phyloP scores from a whole-genome alignment of 1,140 invertebrate genomes.

The Archegozetes longisetosus region DNA sequence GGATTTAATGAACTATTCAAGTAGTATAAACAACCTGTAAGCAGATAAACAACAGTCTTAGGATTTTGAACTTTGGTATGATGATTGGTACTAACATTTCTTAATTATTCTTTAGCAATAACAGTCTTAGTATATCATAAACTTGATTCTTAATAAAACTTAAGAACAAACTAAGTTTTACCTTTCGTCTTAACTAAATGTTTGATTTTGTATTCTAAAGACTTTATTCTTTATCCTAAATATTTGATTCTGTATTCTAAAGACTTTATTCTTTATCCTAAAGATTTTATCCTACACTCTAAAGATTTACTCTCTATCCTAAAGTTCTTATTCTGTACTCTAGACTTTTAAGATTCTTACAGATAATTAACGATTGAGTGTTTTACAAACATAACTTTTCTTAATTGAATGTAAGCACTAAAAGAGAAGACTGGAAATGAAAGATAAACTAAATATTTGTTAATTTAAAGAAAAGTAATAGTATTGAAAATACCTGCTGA shows the following conservation, averaged over 20 bases:
- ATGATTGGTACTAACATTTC: too few species aligned
- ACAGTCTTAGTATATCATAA: too few species aligned
- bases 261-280: background rate
- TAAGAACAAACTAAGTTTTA: background rate
- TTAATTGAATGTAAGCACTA: too few species aligned
- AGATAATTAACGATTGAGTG: too few species aligned
- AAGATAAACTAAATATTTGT: too few species aligned
- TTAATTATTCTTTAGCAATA: too few species aligned
- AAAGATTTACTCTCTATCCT: background rate
- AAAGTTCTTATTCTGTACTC: too few species aligned
- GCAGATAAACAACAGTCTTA: background rate
- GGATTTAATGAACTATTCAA: constrained; percentile 26
- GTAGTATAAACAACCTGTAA: constrained; percentile 24
- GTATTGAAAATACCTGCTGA: constrained; percentile 21
- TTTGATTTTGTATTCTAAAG: background rate
- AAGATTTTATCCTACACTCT: background rate
- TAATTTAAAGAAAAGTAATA: background rate
- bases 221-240: background rate
- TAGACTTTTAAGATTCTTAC: too few species aligned
- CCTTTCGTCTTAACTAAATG: background rate
- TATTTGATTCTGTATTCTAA: background rate
- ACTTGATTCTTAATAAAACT: too few species aligned
- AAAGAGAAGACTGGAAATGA: too few species aligned
- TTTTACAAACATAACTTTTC: too few species aligned
- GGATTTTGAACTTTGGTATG: background rate